Percentiles rank a stretch among this genome's conserved stretches.
These are phyloP conservation scores for Habropoda laboriosa DNA, from an alignment of 1,140 invertebrate genomes.

Conservation along the genomic window DNA sequence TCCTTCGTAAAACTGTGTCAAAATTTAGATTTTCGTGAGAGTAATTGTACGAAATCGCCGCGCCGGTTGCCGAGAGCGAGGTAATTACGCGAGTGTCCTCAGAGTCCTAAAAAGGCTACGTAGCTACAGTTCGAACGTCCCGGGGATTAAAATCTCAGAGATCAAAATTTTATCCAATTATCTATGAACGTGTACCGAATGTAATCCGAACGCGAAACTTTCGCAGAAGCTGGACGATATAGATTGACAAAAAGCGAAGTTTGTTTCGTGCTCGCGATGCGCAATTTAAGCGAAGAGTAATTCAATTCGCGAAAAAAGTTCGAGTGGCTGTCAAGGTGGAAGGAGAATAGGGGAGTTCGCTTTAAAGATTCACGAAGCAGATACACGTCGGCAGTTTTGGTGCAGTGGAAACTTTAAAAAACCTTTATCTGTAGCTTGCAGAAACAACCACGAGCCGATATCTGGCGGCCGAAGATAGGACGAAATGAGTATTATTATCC, in stretches of 20 bases:
- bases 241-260: too few relatives aligned
- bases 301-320: not conserved
- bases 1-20: not conserved
- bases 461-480: not conserved
- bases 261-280: too few relatives aligned
- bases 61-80: too few relatives aligned
- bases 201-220: too few relatives aligned
- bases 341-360: not conserved
- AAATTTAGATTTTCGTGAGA: not conserved
- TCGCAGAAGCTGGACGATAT: too few relatives aligned
- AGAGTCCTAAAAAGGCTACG: too few relatives aligned
- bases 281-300: not conserved
- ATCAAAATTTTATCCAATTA: too few relatives aligned
- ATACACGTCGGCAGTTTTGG: not conserved
- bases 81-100: too few relatives aligned
- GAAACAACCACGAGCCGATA: not conserved
- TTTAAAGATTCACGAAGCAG: conserved; percentile 28
- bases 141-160: too few relatives aligned
- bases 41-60: too few relatives aligned
- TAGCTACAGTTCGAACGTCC: too few relatives aligned
- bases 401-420: conserved; percentile 8
- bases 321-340: not conserved
- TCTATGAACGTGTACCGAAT: too few relatives aligned
- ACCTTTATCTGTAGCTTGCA: not conserved
- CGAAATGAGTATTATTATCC: conserved; percentile 32